A percentile compares a stretch with the other conserved stretches of the same genome.
phyloP scores from a whole-genome alignment of 2,797 vertebrate species.

The Falco biarmicus region DNA sequence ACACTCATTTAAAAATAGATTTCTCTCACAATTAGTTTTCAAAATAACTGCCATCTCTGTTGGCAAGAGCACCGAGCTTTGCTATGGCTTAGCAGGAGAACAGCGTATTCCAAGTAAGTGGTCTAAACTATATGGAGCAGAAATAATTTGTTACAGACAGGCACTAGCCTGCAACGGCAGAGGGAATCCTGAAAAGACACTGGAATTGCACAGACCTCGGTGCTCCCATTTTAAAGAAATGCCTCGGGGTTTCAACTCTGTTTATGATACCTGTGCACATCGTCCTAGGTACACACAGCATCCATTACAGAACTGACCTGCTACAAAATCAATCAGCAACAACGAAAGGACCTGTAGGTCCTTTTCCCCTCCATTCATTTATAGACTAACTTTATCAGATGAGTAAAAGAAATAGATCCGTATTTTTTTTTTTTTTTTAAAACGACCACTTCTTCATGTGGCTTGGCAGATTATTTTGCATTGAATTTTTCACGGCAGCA shows the following conservation, averaged over 20 bases:
- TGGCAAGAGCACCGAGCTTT: background rate
- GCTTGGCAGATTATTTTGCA: background rate
- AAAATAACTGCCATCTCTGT: conserved; percentile 38
- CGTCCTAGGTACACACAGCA: background rate
- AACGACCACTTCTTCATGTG: background rate
- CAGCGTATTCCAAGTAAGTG: conserved; percentile 21
- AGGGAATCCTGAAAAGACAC: conserved; percentile 3
- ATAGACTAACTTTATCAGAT: background rate
- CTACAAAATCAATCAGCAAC: background rate
- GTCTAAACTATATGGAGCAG: conserved; percentile 13
- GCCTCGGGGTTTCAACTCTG: background rate
- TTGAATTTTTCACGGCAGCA: background rate
- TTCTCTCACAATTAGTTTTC: conserved; percentile 11
- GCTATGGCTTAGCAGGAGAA: background rate
- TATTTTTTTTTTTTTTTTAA: background rate
- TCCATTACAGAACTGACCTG: background rate
- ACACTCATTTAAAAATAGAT: conserved; percentile 20
- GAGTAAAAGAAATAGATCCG: background rate
- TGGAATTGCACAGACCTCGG: background rate
- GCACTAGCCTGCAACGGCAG: background rate
- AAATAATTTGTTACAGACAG: conserved; percentile 6
- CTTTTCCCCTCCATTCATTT: background rate
- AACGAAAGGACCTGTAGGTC: background rate
- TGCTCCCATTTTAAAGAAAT: background rate
- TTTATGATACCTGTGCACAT: background rate